Evolutionary conservation across 2,113 vertebrate species (phyloP).

Genomic region (Bostrychus sinensis): DNA sequence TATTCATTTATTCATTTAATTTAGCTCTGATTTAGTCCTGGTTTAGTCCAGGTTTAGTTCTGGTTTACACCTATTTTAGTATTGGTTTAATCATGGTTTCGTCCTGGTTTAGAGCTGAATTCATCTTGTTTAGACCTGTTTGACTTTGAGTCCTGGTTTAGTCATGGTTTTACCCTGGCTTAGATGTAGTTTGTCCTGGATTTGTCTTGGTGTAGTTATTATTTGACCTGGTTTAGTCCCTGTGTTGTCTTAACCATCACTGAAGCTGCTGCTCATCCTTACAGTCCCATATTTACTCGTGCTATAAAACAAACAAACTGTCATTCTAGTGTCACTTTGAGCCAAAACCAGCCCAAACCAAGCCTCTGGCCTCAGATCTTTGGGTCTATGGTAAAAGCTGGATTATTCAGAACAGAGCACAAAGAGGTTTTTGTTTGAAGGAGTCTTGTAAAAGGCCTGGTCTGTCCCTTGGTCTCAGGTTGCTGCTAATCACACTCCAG

Average conservation of each 20-base stretch:
- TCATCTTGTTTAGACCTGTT: background rate
- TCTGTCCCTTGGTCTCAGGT: constrained; percentile 45
- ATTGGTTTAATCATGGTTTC: no score
- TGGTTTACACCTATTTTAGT: background rate
- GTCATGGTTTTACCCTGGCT: background rate
- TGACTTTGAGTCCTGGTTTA: background rate
- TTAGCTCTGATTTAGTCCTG: background rate
- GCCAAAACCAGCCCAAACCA: background rate
- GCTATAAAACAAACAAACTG: no score
- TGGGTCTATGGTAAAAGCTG: constrained; percentile 44
- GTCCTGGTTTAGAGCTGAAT: no score
- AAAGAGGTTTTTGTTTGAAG: constrained; percentile 62
- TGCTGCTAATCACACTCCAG: constrained; percentile 12
- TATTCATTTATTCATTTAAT: background rate
- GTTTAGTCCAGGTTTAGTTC: background rate
- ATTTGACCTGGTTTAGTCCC: background rate
- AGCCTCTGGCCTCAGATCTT: constrained; percentile 1
- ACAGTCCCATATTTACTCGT: background rate
- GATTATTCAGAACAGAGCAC: constrained; percentile 42
- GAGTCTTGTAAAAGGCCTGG: constrained; percentile 12
- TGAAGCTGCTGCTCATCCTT: background rate
- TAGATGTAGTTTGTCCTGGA: background rate
- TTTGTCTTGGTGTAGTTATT: background rate
- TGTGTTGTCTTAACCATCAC: background rate
- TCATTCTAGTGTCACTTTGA: constrained; percentile 10